These are phyloP conservation scores for Coenonympha arcania DNA, from an alignment of 2,888 invertebrate species.

Conservation along the genomic window DNA sequence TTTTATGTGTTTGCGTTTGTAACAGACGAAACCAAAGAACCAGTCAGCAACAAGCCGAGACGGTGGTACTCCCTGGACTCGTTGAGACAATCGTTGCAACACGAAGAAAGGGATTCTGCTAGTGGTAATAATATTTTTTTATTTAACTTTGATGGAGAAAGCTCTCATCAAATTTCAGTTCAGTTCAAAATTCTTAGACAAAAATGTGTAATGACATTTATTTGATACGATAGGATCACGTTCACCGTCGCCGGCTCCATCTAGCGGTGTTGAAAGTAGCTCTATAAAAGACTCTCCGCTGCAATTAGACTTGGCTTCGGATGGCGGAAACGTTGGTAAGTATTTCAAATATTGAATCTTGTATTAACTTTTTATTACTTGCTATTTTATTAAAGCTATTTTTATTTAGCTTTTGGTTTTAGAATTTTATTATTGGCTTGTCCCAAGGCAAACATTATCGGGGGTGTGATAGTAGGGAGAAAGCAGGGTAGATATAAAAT, in stretches of 20 bases:
- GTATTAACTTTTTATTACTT: no score
- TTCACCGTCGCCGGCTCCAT: conserved; percentile 91
- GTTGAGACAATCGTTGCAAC: conserved; percentile 50
- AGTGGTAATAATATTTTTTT: conserved; percentile 46
- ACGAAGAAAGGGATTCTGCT: conserved; percentile 65
- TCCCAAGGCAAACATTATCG: no score
- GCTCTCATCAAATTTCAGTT: no score
- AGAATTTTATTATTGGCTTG: no score
- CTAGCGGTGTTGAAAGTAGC: conserved; percentile 89
- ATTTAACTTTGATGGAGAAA: no score
- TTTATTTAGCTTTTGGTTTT: no score
- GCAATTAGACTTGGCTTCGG: conserved; percentile 84
- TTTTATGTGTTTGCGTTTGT: neutral
- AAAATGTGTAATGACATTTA: no score
- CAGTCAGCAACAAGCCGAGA: conserved; percentile 39
- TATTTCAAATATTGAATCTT: no score
- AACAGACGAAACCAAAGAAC: conserved; percentile 62
- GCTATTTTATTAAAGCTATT: no score
- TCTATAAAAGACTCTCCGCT: conserved; percentile 84
- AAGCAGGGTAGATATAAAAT: no score
- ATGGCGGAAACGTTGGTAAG: conserved; percentile 73
- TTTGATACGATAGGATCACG: conserved; percentile 82
- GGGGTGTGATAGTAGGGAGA: no score
- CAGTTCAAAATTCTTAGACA: no score
- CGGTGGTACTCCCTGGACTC: conserved; percentile 70